Percentiles rank a stretch among this genome's conserved stretches.
Evolutionary conservation across 1,140 invertebrate genomes (phyloP).

Genomic region (Cydia splendana): DNA sequence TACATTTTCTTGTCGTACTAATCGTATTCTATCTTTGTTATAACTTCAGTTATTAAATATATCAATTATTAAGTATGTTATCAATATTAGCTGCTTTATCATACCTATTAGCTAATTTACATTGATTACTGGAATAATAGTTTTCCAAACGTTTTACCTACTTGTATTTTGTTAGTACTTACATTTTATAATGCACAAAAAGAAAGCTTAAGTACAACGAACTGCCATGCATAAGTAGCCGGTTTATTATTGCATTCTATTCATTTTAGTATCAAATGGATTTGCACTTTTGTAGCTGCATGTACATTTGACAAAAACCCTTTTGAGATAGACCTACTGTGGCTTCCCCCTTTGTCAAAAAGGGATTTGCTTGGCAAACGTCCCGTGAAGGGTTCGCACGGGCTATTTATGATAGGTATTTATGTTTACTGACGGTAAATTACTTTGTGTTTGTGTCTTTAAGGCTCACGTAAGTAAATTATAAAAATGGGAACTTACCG

Average conservation of each 20-base stretch:
- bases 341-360: conserved; percentile 1
- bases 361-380: conserved; percentile 24
- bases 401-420: conserved; percentile 31
- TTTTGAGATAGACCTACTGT: conserved; percentile 8
- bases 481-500: conserved; percentile 13
- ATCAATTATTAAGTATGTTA: too few species aligned
- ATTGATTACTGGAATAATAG: too few species aligned
- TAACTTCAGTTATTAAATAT: too few species aligned
- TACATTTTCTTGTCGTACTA: too few species aligned
- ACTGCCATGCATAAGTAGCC: not conserved
- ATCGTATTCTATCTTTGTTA: too few species aligned
- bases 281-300: too few species aligned
- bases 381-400: conserved; percentile 21
- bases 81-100: too few species aligned
- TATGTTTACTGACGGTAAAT: conserved; percentile 32
- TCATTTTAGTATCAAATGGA: too few species aligned
- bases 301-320: not conserved
- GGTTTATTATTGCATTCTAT: too few species aligned
- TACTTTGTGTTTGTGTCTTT: conserved; percentile 29
- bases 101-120: too few species aligned
- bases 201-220: not conserved
- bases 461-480: conserved; percentile 30
- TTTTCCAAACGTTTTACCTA: too few species aligned
- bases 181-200: not conserved
- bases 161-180: not conserved